phyloP scores from a whole-genome alignment of 2,113 vertebrate species.

The Planiliza haematocheilus region DNA sequence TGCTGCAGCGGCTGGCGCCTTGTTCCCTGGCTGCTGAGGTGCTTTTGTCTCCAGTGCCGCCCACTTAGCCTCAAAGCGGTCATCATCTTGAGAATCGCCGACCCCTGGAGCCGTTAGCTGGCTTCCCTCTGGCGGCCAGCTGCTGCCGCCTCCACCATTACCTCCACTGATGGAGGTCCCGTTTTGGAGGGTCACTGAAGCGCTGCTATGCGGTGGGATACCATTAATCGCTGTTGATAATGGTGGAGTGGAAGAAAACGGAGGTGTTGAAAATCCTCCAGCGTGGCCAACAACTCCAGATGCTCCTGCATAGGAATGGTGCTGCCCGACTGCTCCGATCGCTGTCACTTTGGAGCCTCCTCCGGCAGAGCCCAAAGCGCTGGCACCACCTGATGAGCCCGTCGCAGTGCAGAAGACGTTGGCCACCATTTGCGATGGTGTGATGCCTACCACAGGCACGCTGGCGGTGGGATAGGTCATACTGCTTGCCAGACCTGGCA shows the following conservation, averaged over 20 bases:
- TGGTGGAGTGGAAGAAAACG: slow-evolving; percentile 66
- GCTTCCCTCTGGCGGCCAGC: slow-evolving; percentile 87
- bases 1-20: slow-evolving; percentile 69
- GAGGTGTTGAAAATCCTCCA: slow-evolving; percentile 67
- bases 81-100: slow-evolving; percentile 81
- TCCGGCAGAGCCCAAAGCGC: slow-evolving; percentile 68
- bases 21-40: slow-evolving; percentile 74
- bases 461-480: slow-evolving; percentile 86
- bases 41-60: slow-evolving; percentile 89
- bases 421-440: slow-evolving; percentile 94
- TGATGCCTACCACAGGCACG: slow-evolving; percentile 92
- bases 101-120: slow-evolving; percentile 69
- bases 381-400: slow-evolving; percentile 73
- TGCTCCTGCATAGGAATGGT: slow-evolving; percentile 69
- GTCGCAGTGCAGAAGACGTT: slow-evolving; percentile 91
- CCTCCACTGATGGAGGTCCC: slow-evolving; percentile 66
- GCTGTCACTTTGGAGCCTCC: slow-evolving; percentile 80
- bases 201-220: slow-evolving; percentile 55
- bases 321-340: slow-evolving; percentile 47
- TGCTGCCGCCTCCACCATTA: slow-evolving; percentile 59
- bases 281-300: slow-evolving; percentile 47
- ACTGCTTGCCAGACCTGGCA: slow-evolving; percentile 84
- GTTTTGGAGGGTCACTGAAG: slow-evolving; percentile 77
- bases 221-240: slow-evolving; percentile 75
- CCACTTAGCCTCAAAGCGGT: slow-evolving; percentile 94